A percentile compares a stretch with the other conserved stretches of the same genome.
Evolutionary conservation across 1,140 invertebrate genomes (phyloP).

Genomic region (Aculops lycopersici): DNA sequence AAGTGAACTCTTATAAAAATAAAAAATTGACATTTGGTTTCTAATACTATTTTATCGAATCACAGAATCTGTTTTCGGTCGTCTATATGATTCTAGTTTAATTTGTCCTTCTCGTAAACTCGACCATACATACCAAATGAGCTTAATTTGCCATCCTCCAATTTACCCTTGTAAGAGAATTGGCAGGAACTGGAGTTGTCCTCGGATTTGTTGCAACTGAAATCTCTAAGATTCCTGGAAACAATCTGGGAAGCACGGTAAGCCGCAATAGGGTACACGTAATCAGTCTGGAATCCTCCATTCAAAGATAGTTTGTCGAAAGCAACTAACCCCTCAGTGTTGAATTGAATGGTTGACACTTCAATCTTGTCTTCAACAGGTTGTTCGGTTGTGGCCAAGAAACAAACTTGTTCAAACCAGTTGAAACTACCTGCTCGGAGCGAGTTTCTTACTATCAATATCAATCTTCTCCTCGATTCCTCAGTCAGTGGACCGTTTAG

Average conservation of each 20-base stretch:
- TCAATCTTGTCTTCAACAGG: background rate
- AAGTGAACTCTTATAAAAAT: too few species aligned
- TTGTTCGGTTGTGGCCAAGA: conserved; percentile 2
- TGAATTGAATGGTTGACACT: background rate
- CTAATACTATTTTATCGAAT: too few species aligned
- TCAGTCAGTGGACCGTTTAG: conserved; percentile 1
- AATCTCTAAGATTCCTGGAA: conserved; percentile 1
- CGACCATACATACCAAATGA: too few species aligned
- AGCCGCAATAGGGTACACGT: conserved; percentile 4
- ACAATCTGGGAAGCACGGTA: conserved; percentile 1
- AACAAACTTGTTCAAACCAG: conserved; percentile 3
- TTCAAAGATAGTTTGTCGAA: conserved; percentile 2
- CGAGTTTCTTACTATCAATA: background rate
- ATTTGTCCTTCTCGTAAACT: too few species aligned
- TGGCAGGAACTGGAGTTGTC: too few species aligned
- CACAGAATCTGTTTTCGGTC: too few species aligned
- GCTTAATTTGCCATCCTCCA: too few species aligned
- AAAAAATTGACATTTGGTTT: too few species aligned
- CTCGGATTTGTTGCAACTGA: too few species aligned
- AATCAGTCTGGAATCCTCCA: conserved; percentile 1
- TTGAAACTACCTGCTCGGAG: background rate
- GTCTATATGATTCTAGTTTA: too few species aligned
- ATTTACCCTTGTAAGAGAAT: too few species aligned
- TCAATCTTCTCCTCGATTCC: conserved; percentile 4
- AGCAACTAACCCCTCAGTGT: too few species aligned